Base-by-base conservation (phyloP, 2,113 vertebrate species). In the Dasypus novemcinctus region DNA sequence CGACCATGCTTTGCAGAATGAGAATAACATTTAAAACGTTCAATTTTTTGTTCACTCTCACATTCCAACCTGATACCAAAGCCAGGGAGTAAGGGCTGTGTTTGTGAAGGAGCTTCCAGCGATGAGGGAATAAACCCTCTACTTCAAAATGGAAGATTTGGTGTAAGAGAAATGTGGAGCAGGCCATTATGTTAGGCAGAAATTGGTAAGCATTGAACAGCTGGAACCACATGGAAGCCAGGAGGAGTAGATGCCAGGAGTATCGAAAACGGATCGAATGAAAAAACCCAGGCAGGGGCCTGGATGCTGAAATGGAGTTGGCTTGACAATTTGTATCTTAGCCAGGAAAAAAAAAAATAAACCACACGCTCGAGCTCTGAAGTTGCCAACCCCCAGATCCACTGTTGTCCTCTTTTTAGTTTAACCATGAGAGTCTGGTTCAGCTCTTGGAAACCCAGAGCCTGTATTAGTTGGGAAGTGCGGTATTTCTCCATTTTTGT, bases 371-470 rank as follows among this genome's bases (percentile, higher is more conserved):
- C 75, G 81, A 95, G 94, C 91, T 97, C 96, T 96, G 94, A 97
- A 91, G 91, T 86, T 95, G 69, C 82, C 95, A 94, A 43, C 29
- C 72, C 83, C 38, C 72, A 91, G 84, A 95, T 91, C 92, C 84
- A 88, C 94, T 97, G 92, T 95, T 89, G 78, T 83, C 81, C 81
- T 83, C 75, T 94, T 94, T 92, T n/a, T 43, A 33, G 41, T 91
- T 91, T 93, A 92, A 86, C 96, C 94, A 68, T 88, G 57, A 97
- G 80, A 80, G 21, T 96, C 95, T 96, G 95, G 87, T 92, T 93
- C 84, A 95, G 79, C 63, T 88, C 86, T 92, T 86, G 81, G 90
- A 93, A 96, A 75, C 57, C 68, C 92, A 95, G 90, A 94, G 31
- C 25, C 20, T 23, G 15, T 78, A 29, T 93, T 93, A 74, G 41